A percentile compares a stretch with the other conserved stretches of the same genome.
Conservation (phyloP, 1,140 invertebrate genomes). For the Zaprionus ornatus region DNA sequence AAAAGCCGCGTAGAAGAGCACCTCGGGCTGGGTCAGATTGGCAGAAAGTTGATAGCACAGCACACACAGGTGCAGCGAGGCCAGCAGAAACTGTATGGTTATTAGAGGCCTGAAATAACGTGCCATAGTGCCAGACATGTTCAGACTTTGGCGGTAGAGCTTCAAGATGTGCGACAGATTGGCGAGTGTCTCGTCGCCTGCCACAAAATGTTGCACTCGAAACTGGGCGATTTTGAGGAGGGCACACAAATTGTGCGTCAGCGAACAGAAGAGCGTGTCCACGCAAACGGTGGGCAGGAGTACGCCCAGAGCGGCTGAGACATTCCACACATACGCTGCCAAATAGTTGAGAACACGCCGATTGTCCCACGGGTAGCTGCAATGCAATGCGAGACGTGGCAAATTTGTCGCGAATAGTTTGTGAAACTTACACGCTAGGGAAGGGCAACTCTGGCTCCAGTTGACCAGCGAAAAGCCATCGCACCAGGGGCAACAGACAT, state of each 20-base stretch:
- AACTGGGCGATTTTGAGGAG: constrained; percentile 38
- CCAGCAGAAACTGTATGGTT: constrained; percentile 35
- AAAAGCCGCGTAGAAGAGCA: constrained; percentile 53
- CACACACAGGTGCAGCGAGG: constrained; percentile 55
- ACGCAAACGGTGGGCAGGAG: constrained; percentile 44
- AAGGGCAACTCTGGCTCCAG: constrained; percentile 36
- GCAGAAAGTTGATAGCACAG: constrained; percentile 49
- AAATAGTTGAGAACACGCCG: constrained; percentile 26
- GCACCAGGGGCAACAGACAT: constrained; percentile 38
- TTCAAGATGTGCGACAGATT: constrained; percentile 31
- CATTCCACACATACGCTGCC: constrained; percentile 57
- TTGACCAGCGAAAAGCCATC: neutral
- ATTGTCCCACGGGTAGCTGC: constrained; percentile 60
- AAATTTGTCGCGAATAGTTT: neutral
- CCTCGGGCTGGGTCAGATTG: constrained; percentile 29
- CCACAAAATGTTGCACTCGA: constrained; percentile 36
- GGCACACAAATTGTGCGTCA: constrained; percentile 51
- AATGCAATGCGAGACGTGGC: neutral
- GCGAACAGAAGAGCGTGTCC: constrained; percentile 50
- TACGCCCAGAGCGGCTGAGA: constrained; percentile 39
- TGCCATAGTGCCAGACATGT: constrained; percentile 29
- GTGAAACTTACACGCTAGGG: constrained; percentile 49
- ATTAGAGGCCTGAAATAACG: constrained; percentile 46
- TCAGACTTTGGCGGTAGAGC: constrained; percentile 19
- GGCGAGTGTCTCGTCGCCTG: neutral